Base-by-base conservation (phyloP, 1,140 invertebrate species). In the Rhyacophila brunnea region DNA sequence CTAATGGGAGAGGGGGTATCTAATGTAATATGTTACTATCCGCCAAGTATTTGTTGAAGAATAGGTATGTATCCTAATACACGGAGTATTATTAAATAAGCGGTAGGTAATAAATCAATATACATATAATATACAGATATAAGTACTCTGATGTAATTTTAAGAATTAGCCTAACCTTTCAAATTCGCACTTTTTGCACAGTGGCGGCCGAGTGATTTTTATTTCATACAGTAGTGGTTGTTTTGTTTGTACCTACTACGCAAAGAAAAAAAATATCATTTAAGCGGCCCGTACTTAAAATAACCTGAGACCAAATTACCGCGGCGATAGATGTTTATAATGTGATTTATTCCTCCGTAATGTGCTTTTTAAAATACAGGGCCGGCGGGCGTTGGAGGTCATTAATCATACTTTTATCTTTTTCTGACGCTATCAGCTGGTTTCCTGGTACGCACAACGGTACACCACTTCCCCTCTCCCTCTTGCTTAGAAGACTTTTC, bases 321-420 rank as follows among this genome's bases (percentile, higher is more conserved):
- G 28, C 35, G 53, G 42, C 60, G 54, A 62, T 62, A 62, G 60
- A 62, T 58, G 60, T 62, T 58, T 54, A 35, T 62, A 54, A 54
- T 58, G 44, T 62, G 60, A 62, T 62, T 62, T 62, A 62, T 62
- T 54, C 35, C 56, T 49, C 55, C 44, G 57, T 64, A 64, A 64
- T 64, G 61, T 64, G 56, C 56, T 59, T 64, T 62, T 54, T 50
- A 51, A 64, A 59, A 64, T 53, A 23, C 54, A 34, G 51, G 46
- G 35, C 20, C 45, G 42, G 32, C 48, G 58, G 51, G 42, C 47
- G 50, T 50, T 28, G 32, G 35, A 23, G 28, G 56, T 57, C 56
- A 73, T 78, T 74, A 74, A 76, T 79, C 73, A 75, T 74, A 73
- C 72, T 78, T 75, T 77, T 79, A 78, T 79, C 77, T 79, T 79